Conservation (phyloP, 2,888 invertebrate species). For the Lasioglossum zephyrum region DNA sequence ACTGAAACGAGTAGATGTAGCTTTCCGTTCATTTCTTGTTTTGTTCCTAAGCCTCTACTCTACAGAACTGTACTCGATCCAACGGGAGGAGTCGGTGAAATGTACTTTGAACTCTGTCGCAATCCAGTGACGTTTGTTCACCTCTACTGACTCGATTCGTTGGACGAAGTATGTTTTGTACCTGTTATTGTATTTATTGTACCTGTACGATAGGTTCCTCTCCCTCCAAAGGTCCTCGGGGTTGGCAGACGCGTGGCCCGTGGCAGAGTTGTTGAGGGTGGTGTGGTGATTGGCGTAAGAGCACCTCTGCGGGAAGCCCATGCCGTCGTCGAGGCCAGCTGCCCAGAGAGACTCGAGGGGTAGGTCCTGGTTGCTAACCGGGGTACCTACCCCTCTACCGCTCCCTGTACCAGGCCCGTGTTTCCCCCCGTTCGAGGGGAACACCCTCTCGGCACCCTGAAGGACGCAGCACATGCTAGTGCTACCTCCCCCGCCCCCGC, state of each 20-base stretch:
- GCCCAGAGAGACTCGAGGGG: conserved; percentile 83
- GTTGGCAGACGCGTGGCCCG: conserved; percentile 66
- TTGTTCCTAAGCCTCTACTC: too few species aligned
- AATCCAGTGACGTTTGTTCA: neutral
- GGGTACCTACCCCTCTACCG: conserved; percentile 60
- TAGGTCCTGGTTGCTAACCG: conserved; percentile 76
- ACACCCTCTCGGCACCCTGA: conserved; percentile 81
- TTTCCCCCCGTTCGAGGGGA: conserved; percentile 78
- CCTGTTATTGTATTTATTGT: neutral
- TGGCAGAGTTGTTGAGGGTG: conserved; percentile 58
- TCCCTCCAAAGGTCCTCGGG: conserved; percentile 78
- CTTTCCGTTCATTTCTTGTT: too few species aligned
- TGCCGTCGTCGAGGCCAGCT: conserved; percentile 82
- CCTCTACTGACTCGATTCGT: neutral
- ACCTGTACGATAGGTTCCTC: conserved; percentile 76
- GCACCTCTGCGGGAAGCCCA: conserved; percentile 81
- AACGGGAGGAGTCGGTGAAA: neutral
- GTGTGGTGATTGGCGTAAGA: conserved; percentile 79
- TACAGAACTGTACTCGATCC: too few species aligned
- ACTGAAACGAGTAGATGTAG: too few species aligned
- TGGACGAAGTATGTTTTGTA: neutral
- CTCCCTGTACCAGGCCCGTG: conserved; percentile 62
- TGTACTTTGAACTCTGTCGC: too few species aligned
- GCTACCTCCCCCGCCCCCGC: conserved; percentile 71
- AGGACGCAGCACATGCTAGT: conserved; percentile 82